Percentiles rank a stretch among this genome's conserved stretches.
phyloP scores from a whole-genome alignment of 2,113 vertebrate genomes.

The Ammodytes marinus region DNA sequence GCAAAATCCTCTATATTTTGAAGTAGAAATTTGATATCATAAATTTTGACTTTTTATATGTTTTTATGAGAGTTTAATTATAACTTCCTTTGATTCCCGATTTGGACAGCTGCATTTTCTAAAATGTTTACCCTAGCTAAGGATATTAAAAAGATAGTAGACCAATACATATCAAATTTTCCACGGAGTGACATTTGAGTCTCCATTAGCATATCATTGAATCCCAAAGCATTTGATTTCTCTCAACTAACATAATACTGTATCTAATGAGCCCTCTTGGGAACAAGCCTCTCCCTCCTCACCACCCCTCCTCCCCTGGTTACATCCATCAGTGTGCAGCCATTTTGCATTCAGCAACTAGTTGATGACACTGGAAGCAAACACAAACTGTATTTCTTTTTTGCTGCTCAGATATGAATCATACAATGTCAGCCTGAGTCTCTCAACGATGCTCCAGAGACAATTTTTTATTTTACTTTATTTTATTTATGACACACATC shows the following conservation, averaged over 20 bases:
- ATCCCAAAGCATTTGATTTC: slow-evolving; percentile 32
- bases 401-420: slow-evolving; percentile 14
- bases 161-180: too few relatives aligned
- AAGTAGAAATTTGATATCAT: too few relatives aligned
- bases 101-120: too few relatives aligned
- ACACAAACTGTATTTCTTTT: slow-evolving; percentile 5
- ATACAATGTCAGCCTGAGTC: not conserved
- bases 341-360: slow-evolving; percentile 8
- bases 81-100: too few relatives aligned
- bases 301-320: not conserved
- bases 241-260: slow-evolving; percentile 45
- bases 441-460: too few relatives aligned
- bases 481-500: not conserved
- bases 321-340: slow-evolving; percentile 1
- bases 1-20: too few relatives aligned
- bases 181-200: not conserved
- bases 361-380: slow-evolving; percentile 10
- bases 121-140: too few relatives aligned
- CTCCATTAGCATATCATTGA: not conserved
- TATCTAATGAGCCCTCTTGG: slow-evolving; percentile 65
- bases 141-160: too few relatives aligned
- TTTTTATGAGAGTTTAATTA: too few relatives aligned
- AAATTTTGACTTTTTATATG: too few relatives aligned
- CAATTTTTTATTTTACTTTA: not conserved
- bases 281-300: slow-evolving; percentile 32